Evolutionary conservation across 2,888 invertebrate species (phyloP).

Genomic region (Macrosoma leucophasiata): DNA sequence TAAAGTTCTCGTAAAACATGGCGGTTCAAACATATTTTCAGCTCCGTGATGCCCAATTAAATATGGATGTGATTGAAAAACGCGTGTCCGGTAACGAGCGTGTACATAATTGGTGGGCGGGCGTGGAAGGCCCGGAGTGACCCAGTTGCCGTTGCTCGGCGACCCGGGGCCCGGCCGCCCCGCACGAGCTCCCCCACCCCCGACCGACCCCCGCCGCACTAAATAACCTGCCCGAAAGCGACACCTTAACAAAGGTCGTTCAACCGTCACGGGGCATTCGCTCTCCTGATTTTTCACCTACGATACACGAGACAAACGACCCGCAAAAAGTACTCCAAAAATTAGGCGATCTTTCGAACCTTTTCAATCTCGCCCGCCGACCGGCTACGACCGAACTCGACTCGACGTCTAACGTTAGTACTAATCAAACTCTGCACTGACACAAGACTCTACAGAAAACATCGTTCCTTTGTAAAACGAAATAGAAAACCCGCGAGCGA

Average conservation of each 20-base stretch:
- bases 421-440: conserved; percentile 4
- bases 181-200: conserved; percentile 29
- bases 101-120: conserved; percentile 75
- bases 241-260: conserved; percentile 75
- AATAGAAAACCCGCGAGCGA: conserved; percentile 62
- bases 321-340: conserved; percentile 14
- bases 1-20: conserved; percentile 58
- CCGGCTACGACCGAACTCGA: not conserved
- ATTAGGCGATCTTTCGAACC: conserved; percentile 3
- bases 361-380: no score
- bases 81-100: conserved; percentile 76
- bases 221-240: conserved; percentile 74
- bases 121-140: conserved; percentile 65
- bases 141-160: conserved; percentile 73
- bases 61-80: conserved; percentile 77
- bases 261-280: conserved; percentile 59
- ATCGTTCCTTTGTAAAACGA: conserved; percentile 39
- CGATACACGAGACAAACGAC: conserved; percentile 25
- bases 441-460: conserved; percentile 19
- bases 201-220: conserved; percentile 45
- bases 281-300: conserved; percentile 46
- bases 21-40: conserved; percentile 68
- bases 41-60: conserved; percentile 74
- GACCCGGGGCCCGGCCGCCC: conserved; percentile 53
- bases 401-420: not conserved